Conservation (phyloP, 1,140 invertebrate genomes). For the Protaetia brevitarsis region DNA sequence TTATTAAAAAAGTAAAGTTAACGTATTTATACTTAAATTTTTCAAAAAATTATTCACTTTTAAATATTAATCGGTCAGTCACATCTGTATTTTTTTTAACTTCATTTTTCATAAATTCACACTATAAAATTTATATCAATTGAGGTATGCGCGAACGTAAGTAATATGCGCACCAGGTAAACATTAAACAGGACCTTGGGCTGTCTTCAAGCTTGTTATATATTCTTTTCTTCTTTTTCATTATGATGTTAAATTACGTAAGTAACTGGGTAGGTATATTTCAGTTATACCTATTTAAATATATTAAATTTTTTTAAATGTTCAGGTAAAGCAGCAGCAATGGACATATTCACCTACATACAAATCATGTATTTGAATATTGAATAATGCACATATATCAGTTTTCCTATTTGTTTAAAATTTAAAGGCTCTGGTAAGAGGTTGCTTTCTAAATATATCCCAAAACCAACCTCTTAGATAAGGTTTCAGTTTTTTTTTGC, state of each 20-base stretch:
- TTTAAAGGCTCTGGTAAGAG: neutral
- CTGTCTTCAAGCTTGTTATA: conserved; percentile 39
- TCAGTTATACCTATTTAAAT: conserved; percentile 50
- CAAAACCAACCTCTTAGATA: too few species aligned
- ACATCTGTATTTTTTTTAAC: neutral
- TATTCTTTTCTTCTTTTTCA: conserved; percentile 42
- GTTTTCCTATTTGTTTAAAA: neutral
- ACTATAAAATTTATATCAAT: conserved; percentile 2
- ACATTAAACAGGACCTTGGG: conserved; percentile 52
- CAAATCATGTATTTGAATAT: neutral
- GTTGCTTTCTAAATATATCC: too few species aligned
- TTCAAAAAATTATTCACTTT: neutral
- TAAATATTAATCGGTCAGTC: neutral
- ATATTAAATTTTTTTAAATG: conserved; percentile 23
- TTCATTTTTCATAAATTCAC: neutral
- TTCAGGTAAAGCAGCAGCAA: conserved; percentile 31
- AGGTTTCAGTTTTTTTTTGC: too few species aligned
- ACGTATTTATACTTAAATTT: conserved; percentile 4
- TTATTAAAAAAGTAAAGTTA: conserved; percentile 28
- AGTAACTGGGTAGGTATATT: conserved; percentile 65
- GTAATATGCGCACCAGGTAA: conserved; percentile 70
- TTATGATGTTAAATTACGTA: conserved; percentile 51
- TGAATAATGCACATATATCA: neutral
- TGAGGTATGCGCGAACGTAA: conserved; percentile 57
- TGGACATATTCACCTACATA: conserved; percentile 26